Conservation (phyloP, 2,113 vertebrate genomes). For the Perccottus glenii region DNA sequence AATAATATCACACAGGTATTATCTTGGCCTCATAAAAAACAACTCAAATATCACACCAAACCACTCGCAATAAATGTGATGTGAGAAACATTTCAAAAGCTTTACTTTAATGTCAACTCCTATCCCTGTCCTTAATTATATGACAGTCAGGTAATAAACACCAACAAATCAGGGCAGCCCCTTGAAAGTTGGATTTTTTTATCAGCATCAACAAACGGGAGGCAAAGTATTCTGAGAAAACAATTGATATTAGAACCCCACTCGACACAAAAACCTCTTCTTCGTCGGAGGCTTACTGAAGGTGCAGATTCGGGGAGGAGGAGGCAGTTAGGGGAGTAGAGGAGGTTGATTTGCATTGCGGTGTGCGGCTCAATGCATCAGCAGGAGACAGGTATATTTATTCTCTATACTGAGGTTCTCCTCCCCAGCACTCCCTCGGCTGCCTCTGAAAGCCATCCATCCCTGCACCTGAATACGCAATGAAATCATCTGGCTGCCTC, state of each 20-base stretch:
- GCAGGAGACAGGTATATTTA: constrained; percentile 76
- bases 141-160: constrained; percentile 50
- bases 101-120: constrained; percentile 27
- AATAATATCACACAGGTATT: constrained; percentile 1
- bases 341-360: constrained; percentile 73
- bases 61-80: constrained; percentile 23
- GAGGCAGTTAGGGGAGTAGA: constrained; percentile 55
- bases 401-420: constrained; percentile 70
- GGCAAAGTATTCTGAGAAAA: constrained; percentile 21
- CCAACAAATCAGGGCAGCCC: constrained; percentile 30
- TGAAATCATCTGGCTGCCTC: constrained; percentile 75
- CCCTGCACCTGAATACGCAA: constrained; percentile 77
- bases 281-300: constrained; percentile 40
- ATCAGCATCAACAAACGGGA: constrained; percentile 35
- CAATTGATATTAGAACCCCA: constrained; percentile 18
- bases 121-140: constrained; percentile 47
- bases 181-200: constrained; percentile 35
- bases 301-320: constrained; percentile 61
- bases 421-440: constrained; percentile 66
- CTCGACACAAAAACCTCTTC: constrained; percentile 29
- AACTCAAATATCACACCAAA: constrained; percentile 30
- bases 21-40: constrained; percentile 5
- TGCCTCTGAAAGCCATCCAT: constrained; percentile 74
- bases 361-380: constrained; percentile 72
- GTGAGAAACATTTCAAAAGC: constrained; percentile 8